Base-by-base conservation (phyloP, 2,888 invertebrate genomes). In the Agrotis segetum region DNA sequence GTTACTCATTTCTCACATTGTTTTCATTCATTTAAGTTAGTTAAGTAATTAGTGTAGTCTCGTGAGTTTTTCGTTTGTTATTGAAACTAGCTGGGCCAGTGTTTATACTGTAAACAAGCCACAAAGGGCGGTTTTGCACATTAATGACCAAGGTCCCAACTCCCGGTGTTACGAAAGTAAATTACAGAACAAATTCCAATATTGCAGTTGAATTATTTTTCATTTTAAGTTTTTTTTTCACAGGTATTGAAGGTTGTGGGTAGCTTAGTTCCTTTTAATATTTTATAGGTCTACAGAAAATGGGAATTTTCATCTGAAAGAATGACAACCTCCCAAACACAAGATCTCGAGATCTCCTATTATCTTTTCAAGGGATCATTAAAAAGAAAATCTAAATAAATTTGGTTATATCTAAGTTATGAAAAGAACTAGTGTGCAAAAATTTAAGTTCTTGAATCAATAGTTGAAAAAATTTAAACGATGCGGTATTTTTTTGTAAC, bases 91-190 rank as follows among this genome's bases (percentile, higher is more conserved):
- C 50, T 29, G 59, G 50, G 64, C 61, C 56, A 16, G 24, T 76
- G 53, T 81, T 74, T 83, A 65, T 71, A 59, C 44, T 59, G 70
- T 67, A 78, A 74, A 83, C 66, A 79, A 49, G 3, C 40, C 62
- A 68, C 73, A 85, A 80, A 81, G 79, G 77, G 58, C 21, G 66
- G 78, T 71, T 84, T 76, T 78, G 52, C 67, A 81, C 71, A 81
- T 71, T 76, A 64, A 78, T 83, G 73, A 80, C 66, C 55, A 9
- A 66, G 62, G 65, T n/a, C 7, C 11, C 47, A 49, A 6, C 66
- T 72, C 11, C 11, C 44, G 55, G 52, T 9, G 66, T 71, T 72
- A 44, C 6, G 34, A 50, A 77, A 67, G 71, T 67, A 63, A 64
- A 73, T 46, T 46, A 49, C 44, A 62, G 67, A n/a, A n/a, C n/a